Evolutionary conservation across 2,888 invertebrate species (phyloP).

Genomic region (Rhorus exstirpatorius): DNA sequence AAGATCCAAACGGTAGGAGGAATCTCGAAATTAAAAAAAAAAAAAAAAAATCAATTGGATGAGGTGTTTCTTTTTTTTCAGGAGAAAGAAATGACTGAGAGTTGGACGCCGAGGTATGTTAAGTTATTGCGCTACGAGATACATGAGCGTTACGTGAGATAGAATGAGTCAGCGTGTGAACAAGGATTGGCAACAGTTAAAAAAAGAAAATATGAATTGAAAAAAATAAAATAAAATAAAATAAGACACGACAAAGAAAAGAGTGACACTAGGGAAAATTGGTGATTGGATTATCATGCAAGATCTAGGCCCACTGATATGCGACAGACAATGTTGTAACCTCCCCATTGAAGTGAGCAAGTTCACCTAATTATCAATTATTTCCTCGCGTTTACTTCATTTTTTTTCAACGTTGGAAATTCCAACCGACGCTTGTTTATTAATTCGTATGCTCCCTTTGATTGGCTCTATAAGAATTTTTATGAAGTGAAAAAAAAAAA

Average conservation of each 20-base stretch:
- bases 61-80: conserved; percentile 16
- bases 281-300: conserved; percentile 49
- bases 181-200: conserved; percentile 15
- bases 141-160: conserved; percentile 17
- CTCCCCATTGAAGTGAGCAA: neutral
- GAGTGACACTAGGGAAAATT: conserved; percentile 35
- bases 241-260: conserved; percentile 23
- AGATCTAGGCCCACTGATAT: conserved; percentile 54
- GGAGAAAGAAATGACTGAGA: conserved; percentile 19
- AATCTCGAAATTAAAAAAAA: no score
- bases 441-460: neutral
- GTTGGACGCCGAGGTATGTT: conserved; percentile 12
- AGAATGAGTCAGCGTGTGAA: conserved; percentile 25
- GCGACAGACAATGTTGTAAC: conserved; percentile 6
- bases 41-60: conserved; percentile 8
- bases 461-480: neutral
- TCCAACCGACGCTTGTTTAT: neutral
- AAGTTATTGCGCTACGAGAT: neutral
- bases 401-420: neutral
- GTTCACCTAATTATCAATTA: conserved; percentile 31
- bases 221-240: conserved; percentile 21
- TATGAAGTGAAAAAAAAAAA: no score
- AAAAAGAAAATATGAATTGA: neutral
- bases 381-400: conserved; percentile 1
- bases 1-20: conserved; percentile 10